phyloP scores from a whole-genome alignment of 1,140 invertebrate genomes.

The Aphis gossypii region DNA sequence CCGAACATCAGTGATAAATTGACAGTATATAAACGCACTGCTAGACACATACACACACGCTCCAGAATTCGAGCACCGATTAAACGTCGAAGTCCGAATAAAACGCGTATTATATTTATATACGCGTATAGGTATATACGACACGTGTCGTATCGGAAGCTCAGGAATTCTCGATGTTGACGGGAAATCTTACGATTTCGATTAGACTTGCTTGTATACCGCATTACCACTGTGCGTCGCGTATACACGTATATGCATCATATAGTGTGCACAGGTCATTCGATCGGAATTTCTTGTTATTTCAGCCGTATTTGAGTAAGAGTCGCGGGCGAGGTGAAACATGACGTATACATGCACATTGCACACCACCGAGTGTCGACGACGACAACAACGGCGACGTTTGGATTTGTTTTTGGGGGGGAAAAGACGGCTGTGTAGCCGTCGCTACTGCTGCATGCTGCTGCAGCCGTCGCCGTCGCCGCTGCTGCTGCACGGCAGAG shows the following conservation, averaged over 20 bases:
- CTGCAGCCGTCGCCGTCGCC: not conserved
- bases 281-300: not conserved
- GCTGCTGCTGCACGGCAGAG: not conserved
- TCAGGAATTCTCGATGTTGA: not conserved
- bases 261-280: not conserved
- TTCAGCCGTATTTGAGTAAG: not conserved
- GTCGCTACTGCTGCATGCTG: not conserved
- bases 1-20: not conserved
- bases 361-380: not conserved
- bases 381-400: not conserved
- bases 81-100: not conserved
- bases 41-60: not conserved
- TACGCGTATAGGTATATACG: not conserved
- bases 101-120: not conserved
- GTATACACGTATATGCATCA: not conserved
- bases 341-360: not conserved
- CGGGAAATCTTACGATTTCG: conserved; percentile 32
- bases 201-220: conserved; percentile 25
- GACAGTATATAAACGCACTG: not conserved
- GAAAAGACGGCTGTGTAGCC: not conserved
- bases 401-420: not conserved
- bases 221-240: not conserved
- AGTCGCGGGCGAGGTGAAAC: not conserved
- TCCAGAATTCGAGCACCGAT: not conserved
- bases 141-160: conserved; percentile 5